A percentile compares a stretch with the other conserved stretches of the same genome.
These are phyloP conservation scores for Plebejus anna DNA, from an alignment of 2,888 invertebrate species.

Conservation along the genomic window DNA sequence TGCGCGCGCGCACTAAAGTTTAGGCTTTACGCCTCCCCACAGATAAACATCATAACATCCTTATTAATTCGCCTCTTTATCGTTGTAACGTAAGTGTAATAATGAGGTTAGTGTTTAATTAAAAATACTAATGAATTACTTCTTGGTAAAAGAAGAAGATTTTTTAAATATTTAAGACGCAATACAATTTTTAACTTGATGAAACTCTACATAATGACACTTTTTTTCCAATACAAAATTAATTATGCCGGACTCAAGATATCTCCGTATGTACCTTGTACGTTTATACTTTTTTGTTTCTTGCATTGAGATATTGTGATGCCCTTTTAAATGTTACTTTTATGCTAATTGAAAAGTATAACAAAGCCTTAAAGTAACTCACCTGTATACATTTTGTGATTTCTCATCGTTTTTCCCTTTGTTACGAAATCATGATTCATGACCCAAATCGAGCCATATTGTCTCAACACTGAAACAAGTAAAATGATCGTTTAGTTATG, in stretches of 20 bases:
- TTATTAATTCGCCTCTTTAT: constrained; percentile 9
- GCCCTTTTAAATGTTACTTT: no score
- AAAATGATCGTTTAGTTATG: neutral
- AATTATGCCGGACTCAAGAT: neutral
- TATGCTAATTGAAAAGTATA: neutral
- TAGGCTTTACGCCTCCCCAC: constrained; percentile 20
- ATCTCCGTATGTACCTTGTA: no score
- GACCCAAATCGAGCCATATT: constrained; percentile 14
- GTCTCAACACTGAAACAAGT: neutral
- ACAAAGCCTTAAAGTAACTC: neutral
- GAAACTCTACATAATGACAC: no score
- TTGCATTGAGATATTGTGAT: neutral
- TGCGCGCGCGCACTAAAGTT: constrained; percentile 15
- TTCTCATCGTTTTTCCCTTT: constrained; percentile 19
- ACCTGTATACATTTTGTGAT: neutral
- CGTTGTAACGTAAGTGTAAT: neutral
- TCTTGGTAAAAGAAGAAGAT: neutral
- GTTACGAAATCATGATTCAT: constrained; percentile 24
- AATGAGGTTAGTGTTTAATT: neutral
- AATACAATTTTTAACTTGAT: neutral
- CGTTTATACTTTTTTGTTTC: neutral
- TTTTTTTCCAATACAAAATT: neutral
- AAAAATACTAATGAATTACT: neutral
- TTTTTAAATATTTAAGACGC: neutral
- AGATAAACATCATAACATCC: constrained; percentile 27